Evolutionary conservation across 37 sponge, comb jelly and placozoan species (phyloP).

Genomic region (Agelas oroides): DNA sequence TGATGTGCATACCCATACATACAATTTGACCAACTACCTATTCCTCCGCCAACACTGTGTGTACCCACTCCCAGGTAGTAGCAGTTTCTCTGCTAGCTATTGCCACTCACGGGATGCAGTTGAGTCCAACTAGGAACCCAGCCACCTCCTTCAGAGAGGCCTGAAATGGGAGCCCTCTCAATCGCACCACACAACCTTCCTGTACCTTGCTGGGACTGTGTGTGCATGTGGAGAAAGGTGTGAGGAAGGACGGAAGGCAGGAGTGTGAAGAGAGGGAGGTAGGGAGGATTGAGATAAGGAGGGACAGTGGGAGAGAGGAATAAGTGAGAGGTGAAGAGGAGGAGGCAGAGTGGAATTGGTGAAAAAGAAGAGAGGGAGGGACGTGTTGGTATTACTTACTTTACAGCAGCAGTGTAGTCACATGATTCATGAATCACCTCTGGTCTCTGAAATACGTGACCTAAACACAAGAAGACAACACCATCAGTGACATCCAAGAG

Average conservation of each 20-base stretch:
- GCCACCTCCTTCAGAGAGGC: slow-evolving; percentile 60
- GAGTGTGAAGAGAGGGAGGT: background rate
- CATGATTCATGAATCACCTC: slow-evolving; percentile 16
- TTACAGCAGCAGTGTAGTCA: background rate
- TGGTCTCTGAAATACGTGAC: slow-evolving; percentile 42
- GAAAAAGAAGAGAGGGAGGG: too few species aligned
- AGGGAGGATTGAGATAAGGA: background rate
- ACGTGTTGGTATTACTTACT: slow-evolving; percentile 52
- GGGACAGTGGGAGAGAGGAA: background rate
- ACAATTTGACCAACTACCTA: too few species aligned
- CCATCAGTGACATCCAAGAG: too few species aligned
- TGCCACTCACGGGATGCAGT: slow-evolving; percentile 63
- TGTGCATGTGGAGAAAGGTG: background rate
- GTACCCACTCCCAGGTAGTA: too few species aligned
- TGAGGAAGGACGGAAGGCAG: background rate
- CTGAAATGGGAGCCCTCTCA: slow-evolving; percentile 62
- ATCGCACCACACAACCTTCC: slow-evolving; percentile 48
- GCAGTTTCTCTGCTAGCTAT: too few species aligned
- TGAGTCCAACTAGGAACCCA: slow-evolving; percentile 60
- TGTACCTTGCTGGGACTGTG: slow-evolving; percentile 24
- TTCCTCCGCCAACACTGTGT: too few species aligned
- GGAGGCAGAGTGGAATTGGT: background rate
- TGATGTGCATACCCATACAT: too few species aligned
- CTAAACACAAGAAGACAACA: slow-evolving; percentile 13
- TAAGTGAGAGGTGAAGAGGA: background rate